Percentiles rank a stretch among this genome's conserved stretches.
phyloP scores from a whole-genome alignment of 2,113 vertebrate species.

The Octodon degus region DNA sequence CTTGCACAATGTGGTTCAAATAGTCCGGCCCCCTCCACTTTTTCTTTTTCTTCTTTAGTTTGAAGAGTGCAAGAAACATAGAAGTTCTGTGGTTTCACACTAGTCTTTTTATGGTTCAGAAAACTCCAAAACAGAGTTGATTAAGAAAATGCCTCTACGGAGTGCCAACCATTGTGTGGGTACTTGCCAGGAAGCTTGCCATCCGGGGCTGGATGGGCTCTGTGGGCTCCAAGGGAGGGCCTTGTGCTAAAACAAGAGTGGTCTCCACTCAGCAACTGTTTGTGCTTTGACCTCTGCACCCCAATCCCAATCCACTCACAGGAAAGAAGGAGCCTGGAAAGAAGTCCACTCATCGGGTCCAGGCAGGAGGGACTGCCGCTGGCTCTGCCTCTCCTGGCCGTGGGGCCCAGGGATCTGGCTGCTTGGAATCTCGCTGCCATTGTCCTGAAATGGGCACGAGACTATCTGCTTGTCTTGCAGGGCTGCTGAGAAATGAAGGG shows the following conservation, averaged over 20 bases:
- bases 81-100: constrained; percentile 87
- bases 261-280: not conserved
- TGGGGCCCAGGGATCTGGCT: not conserved
- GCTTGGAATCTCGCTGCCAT: not conserved
- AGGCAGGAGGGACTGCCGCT: rapidly evolving
- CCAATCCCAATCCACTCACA: not conserved
- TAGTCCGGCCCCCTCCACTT: constrained; percentile 51
- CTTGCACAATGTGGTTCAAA: constrained; percentile 86
- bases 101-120: constrained; percentile 84
- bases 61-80: constrained; percentile 78
- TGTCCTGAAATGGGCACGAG: not conserved
- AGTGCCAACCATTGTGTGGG: constrained; percentile 75
- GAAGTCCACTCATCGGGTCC: too few species aligned
- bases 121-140: constrained; percentile 84
- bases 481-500: not conserved
- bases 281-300: constrained; percentile 10
- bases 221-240: not conserved
- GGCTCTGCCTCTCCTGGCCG: not conserved
- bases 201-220: not conserved
- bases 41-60: constrained; percentile 74
- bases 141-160: constrained; percentile 78
- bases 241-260: constrained; percentile 55
- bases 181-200: constrained; percentile 60
- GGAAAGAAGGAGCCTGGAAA: not conserved
- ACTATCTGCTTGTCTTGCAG: not conserved